phyloP scores from a whole-genome alignment of 2,888 invertebrate species.

The Choreutis nemorana region DNA sequence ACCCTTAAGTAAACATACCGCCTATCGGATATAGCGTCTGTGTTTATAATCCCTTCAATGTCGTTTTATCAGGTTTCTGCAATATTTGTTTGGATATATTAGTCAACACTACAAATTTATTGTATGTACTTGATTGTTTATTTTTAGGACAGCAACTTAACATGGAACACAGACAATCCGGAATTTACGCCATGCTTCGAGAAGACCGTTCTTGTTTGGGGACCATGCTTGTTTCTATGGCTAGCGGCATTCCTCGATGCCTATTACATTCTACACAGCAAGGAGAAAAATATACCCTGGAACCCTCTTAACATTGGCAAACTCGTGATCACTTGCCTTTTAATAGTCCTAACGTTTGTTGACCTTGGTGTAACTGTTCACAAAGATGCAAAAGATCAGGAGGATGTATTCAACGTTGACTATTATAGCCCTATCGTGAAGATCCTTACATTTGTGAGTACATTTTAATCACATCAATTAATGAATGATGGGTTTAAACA shows the following conservation, averaged over 20 bases:
- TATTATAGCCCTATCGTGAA: conserved; percentile 81
- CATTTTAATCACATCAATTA: too few relatives aligned
- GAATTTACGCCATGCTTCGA: conserved; percentile 92
- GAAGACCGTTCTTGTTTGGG: conserved; percentile 89
- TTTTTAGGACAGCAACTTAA: conserved; percentile 76
- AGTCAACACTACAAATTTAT: too few relatives aligned
- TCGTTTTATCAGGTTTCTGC: too few relatives aligned
- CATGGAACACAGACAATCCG: conserved; percentile 85
- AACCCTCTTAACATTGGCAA: conserved; percentile 75
- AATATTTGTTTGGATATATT: too few relatives aligned
- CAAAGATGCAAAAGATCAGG: conserved; percentile 53
- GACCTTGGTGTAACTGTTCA: conserved; percentile 73
- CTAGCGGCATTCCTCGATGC: conserved; percentile 76
- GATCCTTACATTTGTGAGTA: conserved; percentile 84
- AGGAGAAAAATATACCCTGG: conserved; percentile 82
- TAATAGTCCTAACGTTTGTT: conserved; percentile 72
- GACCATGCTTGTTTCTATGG: conserved; percentile 88
- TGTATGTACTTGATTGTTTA: too few relatives aligned
- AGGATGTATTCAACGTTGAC: conserved; percentile 71
- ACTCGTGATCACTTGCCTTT: conserved; percentile 68
- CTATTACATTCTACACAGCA: conserved; percentile 78
- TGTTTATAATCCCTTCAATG: too few relatives aligned
- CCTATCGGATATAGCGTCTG: too few relatives aligned
- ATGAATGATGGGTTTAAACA: too few relatives aligned
- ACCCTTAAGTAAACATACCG: too few relatives aligned